Evolutionary conservation across 2,797 vertebrate species (phyloP).

Genomic region (Onychomys torridus): DNA sequence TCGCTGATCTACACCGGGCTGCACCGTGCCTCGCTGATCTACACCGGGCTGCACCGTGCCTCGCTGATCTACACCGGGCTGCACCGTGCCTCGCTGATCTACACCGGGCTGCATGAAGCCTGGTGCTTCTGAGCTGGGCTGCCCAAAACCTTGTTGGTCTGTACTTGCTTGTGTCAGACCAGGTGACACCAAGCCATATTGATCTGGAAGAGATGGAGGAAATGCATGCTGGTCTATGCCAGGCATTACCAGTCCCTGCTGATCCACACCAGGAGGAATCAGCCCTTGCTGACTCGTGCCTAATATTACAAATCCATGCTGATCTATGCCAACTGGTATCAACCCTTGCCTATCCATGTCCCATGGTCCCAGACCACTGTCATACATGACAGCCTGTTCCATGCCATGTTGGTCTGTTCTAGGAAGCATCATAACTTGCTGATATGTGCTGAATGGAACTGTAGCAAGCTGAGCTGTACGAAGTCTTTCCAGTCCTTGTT

Average conservation of each 20-base stretch:
- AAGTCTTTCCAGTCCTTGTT: background rate
- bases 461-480: background rate
- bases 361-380: background rate
- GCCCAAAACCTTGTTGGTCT: slow-evolving; percentile 21
- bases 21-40: accelerated
- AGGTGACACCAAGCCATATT: background rate
- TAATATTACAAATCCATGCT: background rate
- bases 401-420: background rate
- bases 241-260: background rate
- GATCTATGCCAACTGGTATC: background rate
- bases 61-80: accelerated
- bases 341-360: background rate
- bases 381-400: background rate
- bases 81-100: background rate
- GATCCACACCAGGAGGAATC: background rate
- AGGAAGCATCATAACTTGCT: background rate
- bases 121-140: background rate
- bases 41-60: background rate
- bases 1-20: accelerated
- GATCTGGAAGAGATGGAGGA: background rate
- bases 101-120: background rate
- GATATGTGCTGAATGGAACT: background rate
- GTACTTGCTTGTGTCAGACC: background rate
- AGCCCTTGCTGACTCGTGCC: background rate
- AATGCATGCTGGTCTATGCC: background rate